Base-by-base conservation (phyloP, 2,797 vertebrate genomes). In the Hozukius guyotensis region DNA sequence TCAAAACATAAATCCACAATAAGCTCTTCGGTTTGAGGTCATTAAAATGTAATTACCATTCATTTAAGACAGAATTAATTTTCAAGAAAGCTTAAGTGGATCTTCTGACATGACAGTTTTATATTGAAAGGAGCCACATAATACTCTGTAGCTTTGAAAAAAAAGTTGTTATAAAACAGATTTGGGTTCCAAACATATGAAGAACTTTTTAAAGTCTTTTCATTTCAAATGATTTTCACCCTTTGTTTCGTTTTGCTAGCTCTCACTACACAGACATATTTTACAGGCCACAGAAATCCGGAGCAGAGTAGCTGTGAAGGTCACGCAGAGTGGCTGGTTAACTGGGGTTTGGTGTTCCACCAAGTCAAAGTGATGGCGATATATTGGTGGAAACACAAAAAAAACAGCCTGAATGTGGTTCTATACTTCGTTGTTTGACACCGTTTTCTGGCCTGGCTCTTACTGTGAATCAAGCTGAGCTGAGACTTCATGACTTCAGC, bases 311-410 rank as follows among this genome's bases (percentile, higher is more conserved):
- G 25, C 59, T 75, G 36, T 55, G 31, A 81, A 76, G 75, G 77
- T 38, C 49, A 67, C 20, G 12, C 63, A 36, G 60, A 70, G 57
- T 22, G 16, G 25, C 81, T 83, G 46, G 84, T 75, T 67, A 56
- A 77, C 62, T 75, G 56, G 63, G 67, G 66, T 83, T 85, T 88
- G 80, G 63, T 89, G 64, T 73, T 82, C n/a, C 63, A 83, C 76
- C 66, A 69, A 80, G 56, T 80, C 71, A 57, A 31, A 68, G 49
- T 61, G 71, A 77, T 75, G 75, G 56, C 1, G 12, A 79, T 72
- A 71, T 25, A 56, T 22, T 49, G 65, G 18, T 62, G 46, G 64
- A 78, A 79, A 85, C 59, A 76, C 16, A 72, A 18, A 49, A 49
- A 73, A 31, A 38, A 63, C 31, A 72, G 46, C 53, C 78, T 12